These are phyloP conservation scores for Atherinomorus stipes DNA, from an alignment of 2,113 vertebrate genomes.

Conservation along the genomic window DNA sequence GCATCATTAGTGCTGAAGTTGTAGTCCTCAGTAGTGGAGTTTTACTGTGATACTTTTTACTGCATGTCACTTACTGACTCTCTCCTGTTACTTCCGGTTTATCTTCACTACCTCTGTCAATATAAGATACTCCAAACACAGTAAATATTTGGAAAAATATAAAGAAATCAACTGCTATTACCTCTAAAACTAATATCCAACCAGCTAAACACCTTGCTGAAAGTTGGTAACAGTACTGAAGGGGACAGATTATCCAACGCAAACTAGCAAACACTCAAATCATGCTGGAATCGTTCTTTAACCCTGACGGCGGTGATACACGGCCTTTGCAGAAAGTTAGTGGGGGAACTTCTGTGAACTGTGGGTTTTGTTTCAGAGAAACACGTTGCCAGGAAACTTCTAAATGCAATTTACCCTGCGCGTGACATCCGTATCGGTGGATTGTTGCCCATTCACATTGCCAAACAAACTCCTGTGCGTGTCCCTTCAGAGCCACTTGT, in stretches of 20 bases:
- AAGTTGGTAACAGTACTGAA: not conserved
- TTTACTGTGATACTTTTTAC: not conserved
- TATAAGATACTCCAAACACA: not conserved
- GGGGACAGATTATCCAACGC: not conserved
- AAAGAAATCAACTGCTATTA: not conserved
- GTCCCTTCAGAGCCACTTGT: not conserved
- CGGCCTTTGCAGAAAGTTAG: constrained; percentile 5
- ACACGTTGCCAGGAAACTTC: constrained; percentile 31
- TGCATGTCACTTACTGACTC: not conserved
- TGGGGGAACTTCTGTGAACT: not conserved
- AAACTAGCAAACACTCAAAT: constrained; percentile 7
- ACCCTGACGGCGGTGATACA: not conserved
- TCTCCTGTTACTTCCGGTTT: not conserved
- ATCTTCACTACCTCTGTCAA: not conserved
- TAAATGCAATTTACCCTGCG: constrained; percentile 21
- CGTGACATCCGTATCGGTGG: constrained; percentile 23
- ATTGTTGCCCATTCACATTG: not conserved
- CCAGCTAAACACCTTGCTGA: not conserved
- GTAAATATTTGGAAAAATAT: not conserved
- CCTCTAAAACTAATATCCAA: not conserved
- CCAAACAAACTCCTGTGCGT: constrained; percentile 26
- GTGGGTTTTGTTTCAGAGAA: constrained; percentile 19
- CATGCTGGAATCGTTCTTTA: constrained; percentile 58
- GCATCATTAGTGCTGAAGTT: not conserved
- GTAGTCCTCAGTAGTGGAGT: not conserved